Evolutionary conservation across 92 coral and sea anemone genomes (phyloP), one percentile per base, ranked within the genome.

Genomic region (Porites divaricata): DNA sequence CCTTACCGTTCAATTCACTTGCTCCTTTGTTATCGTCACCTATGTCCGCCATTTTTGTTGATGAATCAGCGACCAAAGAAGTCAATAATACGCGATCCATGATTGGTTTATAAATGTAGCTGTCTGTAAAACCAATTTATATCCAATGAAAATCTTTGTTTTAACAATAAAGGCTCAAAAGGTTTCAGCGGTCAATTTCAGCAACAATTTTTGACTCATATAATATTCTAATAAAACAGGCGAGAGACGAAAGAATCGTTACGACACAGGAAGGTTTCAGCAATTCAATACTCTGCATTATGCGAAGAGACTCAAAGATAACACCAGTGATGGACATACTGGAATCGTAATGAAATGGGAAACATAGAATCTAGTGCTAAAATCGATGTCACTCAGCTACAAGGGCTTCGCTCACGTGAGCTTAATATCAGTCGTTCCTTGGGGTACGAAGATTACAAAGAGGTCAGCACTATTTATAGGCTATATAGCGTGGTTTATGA

Each of bases 361-460:
- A 96, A 96, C 86, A 81, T 92, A 17, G 98, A 93, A 80, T 93
- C 97, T 74, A 90, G 90, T 13, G 92, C 91, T 19, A 93, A 87
- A 70, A 90, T 94, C 70, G 90, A 94, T 73, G 91, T 84, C 64
- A 95, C 88, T 66, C 98, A 94, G 52, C 51, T 96, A 49, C 92
- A 85, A 52, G 95, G 95, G 1, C 71, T 84, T 72, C 77, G 85
- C 23, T 92, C 98, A 8, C 95, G 97, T 17, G 95, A 92, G 81
- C 94, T 96, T 21, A 93, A 96, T 58, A 84, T 96, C 23, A 96
- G 98, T 89, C 91, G 98, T 66, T 85, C 91, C 28, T 69, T 96
- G n/a, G 88, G 90, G 8, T 91, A 93, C 54, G 95, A 94, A 66
- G 92, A 96, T 52, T 94, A 89, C 70, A 95, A 94, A 81, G 83